Evolutionary conservation across 2,113 vertebrate genomes (phyloP).

Genomic region (rat (Rattus norvegicus)): DNA sequence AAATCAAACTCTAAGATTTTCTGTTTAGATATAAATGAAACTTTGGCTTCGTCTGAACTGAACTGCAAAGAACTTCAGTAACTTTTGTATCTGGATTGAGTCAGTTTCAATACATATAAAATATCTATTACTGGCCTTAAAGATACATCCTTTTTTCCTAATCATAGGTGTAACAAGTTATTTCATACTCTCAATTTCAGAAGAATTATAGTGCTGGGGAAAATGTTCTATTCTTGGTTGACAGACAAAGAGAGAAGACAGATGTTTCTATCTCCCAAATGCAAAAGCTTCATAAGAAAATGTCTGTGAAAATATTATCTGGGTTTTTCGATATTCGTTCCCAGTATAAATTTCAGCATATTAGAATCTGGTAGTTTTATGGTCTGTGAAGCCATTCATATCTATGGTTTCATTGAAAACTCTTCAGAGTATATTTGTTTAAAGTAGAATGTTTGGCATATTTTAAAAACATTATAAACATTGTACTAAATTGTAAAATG

Average conservation of each 20-base stretch:
- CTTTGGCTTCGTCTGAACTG: background rate
- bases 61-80: background rate
- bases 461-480: background rate
- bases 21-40: background rate
- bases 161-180: background rate
- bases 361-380: constrained; percentile 40
- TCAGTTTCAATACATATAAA: background rate
- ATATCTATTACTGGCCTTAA: background rate
- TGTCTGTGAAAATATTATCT: background rate
- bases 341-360: background rate
- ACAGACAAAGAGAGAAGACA: background rate
- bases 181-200: background rate
- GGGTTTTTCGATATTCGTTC: background rate
- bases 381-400: too few species aligned
- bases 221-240: background rate
- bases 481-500: background rate
- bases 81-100: background rate
- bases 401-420: background rate
- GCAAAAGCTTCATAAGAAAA: background rate
- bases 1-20: background rate
- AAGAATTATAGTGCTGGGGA: background rate
- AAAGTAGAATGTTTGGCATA: background rate
- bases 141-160: background rate
- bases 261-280: background rate
- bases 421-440: background rate